Evolutionary conservation across 1,140 invertebrate genomes (phyloP), one percentile per base, ranked within the genome.

Genomic region (Drosophila repleta): DNA sequence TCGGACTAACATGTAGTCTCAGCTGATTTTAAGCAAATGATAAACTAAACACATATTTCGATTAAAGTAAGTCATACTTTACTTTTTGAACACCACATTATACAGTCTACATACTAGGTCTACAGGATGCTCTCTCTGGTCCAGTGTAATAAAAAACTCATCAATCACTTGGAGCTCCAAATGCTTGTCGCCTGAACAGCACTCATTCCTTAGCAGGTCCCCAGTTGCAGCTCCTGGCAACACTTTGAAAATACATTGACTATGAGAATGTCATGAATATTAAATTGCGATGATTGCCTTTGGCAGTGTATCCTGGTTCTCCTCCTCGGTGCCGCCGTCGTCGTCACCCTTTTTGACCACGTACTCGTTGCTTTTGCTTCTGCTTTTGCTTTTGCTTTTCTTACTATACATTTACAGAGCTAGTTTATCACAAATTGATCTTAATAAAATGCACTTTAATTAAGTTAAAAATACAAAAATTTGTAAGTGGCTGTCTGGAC

Each of bases 231-330:
- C 68, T 77, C 48, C 57, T 75, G 69, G 78, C 57, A 65, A 69
- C 65, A 85, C 71, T 87, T 79, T 73, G 46, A 65, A 88, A 88
- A 88, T 79, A 87, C 83, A 88, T 88, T 83, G 84, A 79, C 83
- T 88, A 79, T 72, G 79, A 74, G 79, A 82, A 67, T 52, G 76
- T 61, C 83, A 88, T 88, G 84, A 88, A 88, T 88, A 88, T 88
- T 89, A 88, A 88, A 88, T 88, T 88, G 76, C 66, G 76, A 89
- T 89, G 88, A 89, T 88, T 88, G 84, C 83, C 83, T 61, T 72
- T 76, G 83, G 83, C 83, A 77, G 77, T 81, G 74, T 76, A 35
- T 43, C 39, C 39, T 43, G 15, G 8, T 15, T 43, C n/a, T 7
- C 3, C 39, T 43, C 15, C n/a, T 15, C 39, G 5, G 5, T 43